phyloP scores from a whole-genome alignment of 1,140 invertebrate genomes.

The Lycorma delicatula region DNA sequence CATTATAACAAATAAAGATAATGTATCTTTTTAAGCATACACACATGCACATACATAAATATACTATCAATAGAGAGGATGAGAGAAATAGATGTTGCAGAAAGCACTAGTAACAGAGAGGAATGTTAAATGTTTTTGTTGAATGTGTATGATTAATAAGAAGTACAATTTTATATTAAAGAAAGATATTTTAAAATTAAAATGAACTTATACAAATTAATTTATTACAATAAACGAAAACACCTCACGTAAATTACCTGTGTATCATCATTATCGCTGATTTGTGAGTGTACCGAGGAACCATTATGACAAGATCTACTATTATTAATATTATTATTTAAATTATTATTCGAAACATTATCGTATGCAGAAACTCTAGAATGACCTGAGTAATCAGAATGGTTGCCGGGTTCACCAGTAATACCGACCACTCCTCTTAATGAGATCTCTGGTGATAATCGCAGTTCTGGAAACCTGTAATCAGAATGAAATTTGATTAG shows the following conservation, averaged over 20 bases:
- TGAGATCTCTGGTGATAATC: slow-evolving; percentile 24
- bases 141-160: too few relatives aligned
- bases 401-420: background rate
- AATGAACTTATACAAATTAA: too few relatives aligned
- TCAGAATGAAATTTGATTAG: slow-evolving; percentile 13
- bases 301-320: slow-evolving; percentile 12
- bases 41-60: too few relatives aligned
- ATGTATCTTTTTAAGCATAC: too few relatives aligned
- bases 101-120: too few relatives aligned
- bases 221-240: background rate
- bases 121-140: too few relatives aligned
- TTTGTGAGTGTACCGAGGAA: slow-evolving; percentile 19
- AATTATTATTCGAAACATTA: slow-evolving; percentile 18
- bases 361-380: slow-evolving; percentile 25
- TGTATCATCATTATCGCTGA: slow-evolving; percentile 35
- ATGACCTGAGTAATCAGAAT: slow-evolving; percentile 17
- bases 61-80: too few relatives aligned
- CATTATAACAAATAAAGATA: too few relatives aligned
- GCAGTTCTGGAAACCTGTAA: slow-evolving; percentile 26
- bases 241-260: slow-evolving; percentile 3
- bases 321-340: background rate
- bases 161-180: too few relatives aligned
- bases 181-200: too few relatives aligned
- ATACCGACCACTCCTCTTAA: too few relatives aligned
- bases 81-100: too few relatives aligned